Conservation (phyloP, 1,140 invertebrate genomes). For the Protaetia brevitarsis region DNA sequence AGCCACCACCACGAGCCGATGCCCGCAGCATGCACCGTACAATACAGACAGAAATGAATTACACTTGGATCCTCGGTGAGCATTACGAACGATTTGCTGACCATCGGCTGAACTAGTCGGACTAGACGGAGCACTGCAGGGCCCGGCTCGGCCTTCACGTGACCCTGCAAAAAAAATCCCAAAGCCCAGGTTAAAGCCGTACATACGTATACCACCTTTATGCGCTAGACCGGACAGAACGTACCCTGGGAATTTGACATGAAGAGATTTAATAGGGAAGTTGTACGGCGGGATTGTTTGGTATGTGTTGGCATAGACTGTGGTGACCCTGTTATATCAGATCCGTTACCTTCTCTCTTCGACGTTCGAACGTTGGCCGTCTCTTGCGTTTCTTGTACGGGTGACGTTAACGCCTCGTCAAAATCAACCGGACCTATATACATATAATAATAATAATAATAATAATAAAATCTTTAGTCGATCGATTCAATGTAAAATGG, state of each 20-base stretch:
- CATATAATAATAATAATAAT: not conserved
- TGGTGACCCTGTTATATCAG: constrained; percentile 38
- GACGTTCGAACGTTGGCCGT: too few relatives aligned
- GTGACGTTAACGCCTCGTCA: constrained; percentile 50
- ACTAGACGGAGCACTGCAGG: constrained; percentile 57
- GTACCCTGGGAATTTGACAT: constrained; percentile 91
- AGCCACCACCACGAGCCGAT: constrained; percentile 32
- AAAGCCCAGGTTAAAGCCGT: constrained; percentile 42
- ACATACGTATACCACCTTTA: constrained; percentile 23
- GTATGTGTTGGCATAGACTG: constrained; percentile 50
- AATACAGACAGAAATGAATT: constrained; percentile 49
- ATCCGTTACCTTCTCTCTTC: constrained; percentile 58
- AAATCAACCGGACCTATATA: constrained; percentile 54
- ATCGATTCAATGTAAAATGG: not conserved
- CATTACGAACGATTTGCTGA: constrained; percentile 57
- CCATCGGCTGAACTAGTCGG: constrained; percentile 55
- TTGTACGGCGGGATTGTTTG: constrained; percentile 86
- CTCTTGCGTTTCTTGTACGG: constrained; percentile 36
- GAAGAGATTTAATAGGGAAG: constrained; percentile 90
- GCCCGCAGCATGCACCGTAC: constrained; percentile 33
- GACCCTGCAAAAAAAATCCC: constrained; percentile 50
- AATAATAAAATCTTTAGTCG: not conserved
- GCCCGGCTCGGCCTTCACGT: constrained; percentile 47
- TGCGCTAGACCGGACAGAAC: constrained; percentile 48
- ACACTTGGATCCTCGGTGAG: constrained; percentile 78